Evolutionary conservation across 2,113 vertebrate species (phyloP), one percentile per base, ranked within the genome.

Genomic region (Antennarius striatus): DNA sequence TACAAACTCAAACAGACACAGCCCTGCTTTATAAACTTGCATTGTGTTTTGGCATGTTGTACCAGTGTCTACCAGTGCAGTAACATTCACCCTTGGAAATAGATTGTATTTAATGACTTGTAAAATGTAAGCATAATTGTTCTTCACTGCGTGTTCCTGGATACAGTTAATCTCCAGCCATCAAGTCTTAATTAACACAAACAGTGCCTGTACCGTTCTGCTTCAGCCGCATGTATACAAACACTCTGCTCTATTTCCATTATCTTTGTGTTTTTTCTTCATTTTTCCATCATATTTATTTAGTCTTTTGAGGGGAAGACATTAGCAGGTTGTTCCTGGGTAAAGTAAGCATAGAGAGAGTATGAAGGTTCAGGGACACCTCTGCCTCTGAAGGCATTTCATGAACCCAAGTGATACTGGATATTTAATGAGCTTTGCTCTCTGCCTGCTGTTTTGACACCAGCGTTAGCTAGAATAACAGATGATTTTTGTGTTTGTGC

Each of bases 301-400:
- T 93, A 91, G 91, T 92, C 91, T 92, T 86, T 87, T 83, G 68
- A 66, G 17, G 17, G 52, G 67, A 81, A 76, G 80, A 91, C 58
- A 58, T 86, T 74, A 81, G 71, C 91, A 89, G 73, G 49, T 82
- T 87, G 91, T 92, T 91, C 91, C 87, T 79, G 74, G 46, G 49
- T 53, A 79, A 75, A 80, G 75, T 82, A 86, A 88, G 78, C 83
- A 85, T 63, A 73, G 45, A 16, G 54, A 74, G 77, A 66, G 76
- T 83, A 82, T 69, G 58, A 71, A 61, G 71, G 83, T 91, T 91
- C 90, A 91, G 69, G 90, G 88, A 81, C 84, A 73, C 58, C 43
- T 13, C 17, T 13, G 47, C 60, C 56, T 75, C 36, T 68, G 67
- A 68, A 73, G 66, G 56, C 51, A 80, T 62, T n/a, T 6, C 45